Base-by-base conservation (phyloP, 2,797 vertebrate species). In the Muscicapa striata region DNA sequence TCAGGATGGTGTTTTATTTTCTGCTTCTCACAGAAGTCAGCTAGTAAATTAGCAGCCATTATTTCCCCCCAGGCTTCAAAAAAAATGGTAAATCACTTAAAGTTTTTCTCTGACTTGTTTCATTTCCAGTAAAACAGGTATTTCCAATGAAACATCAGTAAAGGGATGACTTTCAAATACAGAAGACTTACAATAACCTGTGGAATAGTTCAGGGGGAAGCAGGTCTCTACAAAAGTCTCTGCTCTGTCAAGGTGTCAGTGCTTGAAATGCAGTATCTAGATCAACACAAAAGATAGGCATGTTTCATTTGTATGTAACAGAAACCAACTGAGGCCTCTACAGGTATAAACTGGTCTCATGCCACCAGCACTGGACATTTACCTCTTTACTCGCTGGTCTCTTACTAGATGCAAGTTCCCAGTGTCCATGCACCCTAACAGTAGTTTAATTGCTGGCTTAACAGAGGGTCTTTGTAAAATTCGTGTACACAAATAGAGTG, bases 91-190 rank as follows among this genome's bases (percentile, higher is more conserved):
- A 91, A 79, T 76, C 69, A 57, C 51, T 38, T 81, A 4, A 61
- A 62, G 16, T 30, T 91, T 92, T 93, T 88, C 43, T 91, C 32
- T 32, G 18, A 13, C 40, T 80, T 63, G 20, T 93, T 96, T 93
- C 55, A 54, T 94, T 89, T 86, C 29, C 52, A 74, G 34, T 81
- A 68, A 87, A 94, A 45, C 21, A 84, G 72, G 13, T 55, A 18
- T 62, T 89, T 89, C 55, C 22, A 72, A n/a, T 34, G 55, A 73
- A 91, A 84, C 22, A 67, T 41, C 13, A 43, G 45, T 49, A 90
- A 90, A 81, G 10, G 29, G 26, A 63, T 46, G 30, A 30, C 18
- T 36, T 36, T 36, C 49, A n/a, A 61, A 10, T 24, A 46, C 26
- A 22, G 29, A 79, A 46, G 29, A 57, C 7, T 40, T 40, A n/a